Base-by-base conservation (phyloP, 2,888 invertebrate genomes). In the Tholera decimalis region DNA sequence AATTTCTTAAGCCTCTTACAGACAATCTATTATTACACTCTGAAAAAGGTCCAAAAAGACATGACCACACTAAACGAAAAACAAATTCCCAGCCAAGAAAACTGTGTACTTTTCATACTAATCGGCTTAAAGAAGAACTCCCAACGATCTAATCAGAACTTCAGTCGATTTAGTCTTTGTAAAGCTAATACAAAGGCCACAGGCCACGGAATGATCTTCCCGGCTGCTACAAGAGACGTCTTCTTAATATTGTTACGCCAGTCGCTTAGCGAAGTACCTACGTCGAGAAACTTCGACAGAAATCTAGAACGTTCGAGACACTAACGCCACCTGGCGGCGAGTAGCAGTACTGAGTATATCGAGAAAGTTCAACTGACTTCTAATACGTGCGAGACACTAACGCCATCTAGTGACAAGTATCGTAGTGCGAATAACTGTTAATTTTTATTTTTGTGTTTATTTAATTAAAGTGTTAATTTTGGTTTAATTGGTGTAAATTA, bases 131-230 rank as follows among this genome's bases (percentile, higher is more conserved):
- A 65, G 30, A 53, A 59, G 37, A 35, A 58, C 76, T 56, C 47
- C 56, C 55, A 54, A 53, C 49, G 49, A 77, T 60, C 59, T 72
- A 65, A 74, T 77, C 56, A 74, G 59, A 77, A 65, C 77, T 73
- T 73, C 30, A 63, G 35, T 49, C 65, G 41, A 65, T 65, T 60
- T 50, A 51, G 59, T 57, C 50, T 60, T 59, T 53, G 43, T 55
- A 59, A 57, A 54, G 56, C 47, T 77, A 64, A 64, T 63, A 58
- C 44, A n/a, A 26, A 1, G 26, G 18, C 11, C n/a, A 18, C 2
- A 47, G 46, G 28, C 11, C 18, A 11, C 9, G 26, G 46, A 46
- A 46, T 28, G 0, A 0, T 6, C 22, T 9, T 2, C 22, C 6
- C n/a, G 26, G 26, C n/a, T n/a, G 2, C 22, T 6, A 18, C 2